Evolutionary conservation across 2,888 invertebrate species (phyloP).

Genomic region (Caenorhabditis sp.): DNA sequence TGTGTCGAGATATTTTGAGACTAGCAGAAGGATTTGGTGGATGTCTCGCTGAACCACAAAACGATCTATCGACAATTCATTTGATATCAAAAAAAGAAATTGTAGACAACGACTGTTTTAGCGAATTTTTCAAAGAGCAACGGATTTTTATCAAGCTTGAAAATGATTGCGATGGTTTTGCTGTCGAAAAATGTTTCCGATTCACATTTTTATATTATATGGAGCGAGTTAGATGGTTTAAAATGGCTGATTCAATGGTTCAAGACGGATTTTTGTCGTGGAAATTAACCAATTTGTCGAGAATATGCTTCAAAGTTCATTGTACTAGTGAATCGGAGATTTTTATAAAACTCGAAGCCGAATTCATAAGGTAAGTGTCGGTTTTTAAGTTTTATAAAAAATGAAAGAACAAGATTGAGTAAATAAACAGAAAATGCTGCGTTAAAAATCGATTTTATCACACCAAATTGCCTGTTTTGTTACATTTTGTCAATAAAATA

Average conservation of each 20-base stretch:
- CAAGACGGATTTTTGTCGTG: conserved; percentile 29
- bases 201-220: conserved; percentile 25
- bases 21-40: conserved; percentile 9
- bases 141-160: conserved; percentile 14
- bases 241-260: conserved; percentile 29
- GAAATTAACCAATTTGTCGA: conserved; percentile 20
- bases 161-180: conserved; percentile 12
- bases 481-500: too few species aligned
- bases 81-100: conserved; percentile 2
- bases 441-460: too few species aligned
- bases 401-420: too few species aligned
- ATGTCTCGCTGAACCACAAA: conserved; percentile 12
- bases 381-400: not conserved
- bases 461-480: too few species aligned
- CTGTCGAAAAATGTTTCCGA: conserved; percentile 17
- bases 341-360: not conserved
- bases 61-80: conserved; percentile 24
- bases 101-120: not conserved
- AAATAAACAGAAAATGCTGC: not conserved
- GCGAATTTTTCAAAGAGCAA: conserved; percentile 11
- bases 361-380: not conserved
- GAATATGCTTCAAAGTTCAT: conserved; percentile 4
- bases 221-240: conserved; percentile 25
- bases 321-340: not conserved
- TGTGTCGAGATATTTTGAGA: conserved; percentile 24